Evolutionary conservation across 2,113 vertebrate genomes (phyloP).

Genomic region (Nothoprocta perdicaria): DNA sequence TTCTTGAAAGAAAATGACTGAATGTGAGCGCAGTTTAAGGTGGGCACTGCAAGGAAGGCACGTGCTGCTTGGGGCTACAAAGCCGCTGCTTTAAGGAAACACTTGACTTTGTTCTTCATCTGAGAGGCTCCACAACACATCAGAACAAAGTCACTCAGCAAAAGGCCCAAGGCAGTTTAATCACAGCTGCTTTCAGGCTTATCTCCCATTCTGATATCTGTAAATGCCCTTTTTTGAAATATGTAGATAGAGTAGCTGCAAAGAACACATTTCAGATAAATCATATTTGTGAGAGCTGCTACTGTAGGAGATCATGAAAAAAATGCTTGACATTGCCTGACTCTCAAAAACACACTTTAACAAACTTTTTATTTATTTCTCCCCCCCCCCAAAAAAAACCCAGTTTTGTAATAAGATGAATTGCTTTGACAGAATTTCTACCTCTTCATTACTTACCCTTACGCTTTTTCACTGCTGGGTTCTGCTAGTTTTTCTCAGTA

Average conservation of each 20-base stretch:
- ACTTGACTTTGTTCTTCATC: constrained; percentile 3
- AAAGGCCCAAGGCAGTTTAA: neutral
- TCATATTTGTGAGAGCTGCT: neutral
- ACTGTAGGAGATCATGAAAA: neutral
- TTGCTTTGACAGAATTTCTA: constrained; percentile 4
- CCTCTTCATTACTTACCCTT: neutral
- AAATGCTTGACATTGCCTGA: neutral
- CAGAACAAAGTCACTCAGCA: neutral
- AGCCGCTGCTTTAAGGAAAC: constrained; percentile 11
- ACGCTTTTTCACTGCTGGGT: neutral
- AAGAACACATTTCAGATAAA: constrained; percentile 33
- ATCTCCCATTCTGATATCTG: neutral
- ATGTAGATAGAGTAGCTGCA: neutral
- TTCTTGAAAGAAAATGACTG: neutral
- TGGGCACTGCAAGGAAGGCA: neutral
- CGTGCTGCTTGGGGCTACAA: neutral
- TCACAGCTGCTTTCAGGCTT: neutral
- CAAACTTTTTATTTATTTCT: neutral
- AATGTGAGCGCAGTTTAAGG: neutral
- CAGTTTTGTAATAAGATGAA: constrained; percentile 1
- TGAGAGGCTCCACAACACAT: neutral
- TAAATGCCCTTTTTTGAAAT: neutral
- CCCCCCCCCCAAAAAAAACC: neutral
- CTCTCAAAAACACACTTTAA: neutral
- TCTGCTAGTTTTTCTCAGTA: neutral